Evolutionary conservation across 2,113 vertebrate species (phyloP).

Genomic region (Plecturocebus donacophilus): DNA sequence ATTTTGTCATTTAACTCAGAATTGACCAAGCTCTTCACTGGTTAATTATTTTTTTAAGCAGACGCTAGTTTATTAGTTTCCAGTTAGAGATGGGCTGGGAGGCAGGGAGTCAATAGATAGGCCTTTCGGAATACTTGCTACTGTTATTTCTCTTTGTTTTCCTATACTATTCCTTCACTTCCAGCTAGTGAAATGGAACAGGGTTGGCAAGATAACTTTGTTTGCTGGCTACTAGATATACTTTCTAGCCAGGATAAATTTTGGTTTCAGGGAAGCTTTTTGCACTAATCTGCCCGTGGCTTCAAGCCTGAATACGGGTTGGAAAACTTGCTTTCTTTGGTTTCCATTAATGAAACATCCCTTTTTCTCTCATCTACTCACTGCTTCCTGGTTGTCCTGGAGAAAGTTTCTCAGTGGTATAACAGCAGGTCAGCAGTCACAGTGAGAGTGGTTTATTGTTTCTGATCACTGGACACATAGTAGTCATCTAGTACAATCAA

Average conservation of each 20-base stretch:
- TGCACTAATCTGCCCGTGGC: background rate
- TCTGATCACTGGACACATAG: background rate
- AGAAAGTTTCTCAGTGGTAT: background rate
- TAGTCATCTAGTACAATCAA: background rate
- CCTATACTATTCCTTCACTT: background rate
- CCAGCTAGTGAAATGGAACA: background rate
- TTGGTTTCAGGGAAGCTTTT: background rate
- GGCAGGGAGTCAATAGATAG: background rate
- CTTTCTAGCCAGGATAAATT: background rate
- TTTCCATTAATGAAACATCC: background rate
- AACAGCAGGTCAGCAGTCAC: background rate
- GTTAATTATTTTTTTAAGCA: background rate
- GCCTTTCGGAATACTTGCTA: background rate
- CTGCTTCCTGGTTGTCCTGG: background rate
- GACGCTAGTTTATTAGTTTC: slow-evolving; percentile 21
- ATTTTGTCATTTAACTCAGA: slow-evolving; percentile 16
- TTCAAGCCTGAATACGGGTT: background rate
- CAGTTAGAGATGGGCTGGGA: background rate
- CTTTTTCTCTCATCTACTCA: background rate
- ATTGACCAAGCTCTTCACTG: background rate
- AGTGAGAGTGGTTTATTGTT: background rate
- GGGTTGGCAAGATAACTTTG: background rate
- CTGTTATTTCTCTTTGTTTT: background rate
- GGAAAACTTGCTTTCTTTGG: background rate
- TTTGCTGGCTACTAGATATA: background rate